Base-by-base conservation (phyloP, 2,888 invertebrate genomes). In the Zeuzera pyrina region DNA sequence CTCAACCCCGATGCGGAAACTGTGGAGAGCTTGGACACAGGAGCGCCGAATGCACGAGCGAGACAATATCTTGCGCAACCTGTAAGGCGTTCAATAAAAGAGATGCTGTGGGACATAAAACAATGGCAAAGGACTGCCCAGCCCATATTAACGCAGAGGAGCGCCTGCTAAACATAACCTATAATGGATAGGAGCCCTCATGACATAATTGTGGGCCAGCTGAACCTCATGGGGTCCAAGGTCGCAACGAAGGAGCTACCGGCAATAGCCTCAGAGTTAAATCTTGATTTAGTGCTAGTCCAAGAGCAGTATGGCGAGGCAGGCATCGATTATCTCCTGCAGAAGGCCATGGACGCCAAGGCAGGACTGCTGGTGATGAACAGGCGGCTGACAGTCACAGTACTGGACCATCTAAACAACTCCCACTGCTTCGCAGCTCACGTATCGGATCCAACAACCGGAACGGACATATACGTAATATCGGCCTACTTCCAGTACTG, bases 21-120 rank as follows among this genome's bases (percentile, higher is more conserved):
- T 56, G 55, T 5, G 50, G 55, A 0, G 45, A 35, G 1, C 6
- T 15, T 0, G 55, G 54, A 0, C 55, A 56, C 24, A 16, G 28
- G 0, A 2, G 12, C 0, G 19, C 10, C 0, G 40, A 33, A 0
- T 57, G 56, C 32, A 23, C 28, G 19, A 5, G 38, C 0, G 3
- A 1, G 0, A 2, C 1, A 0, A 0, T 1, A 0, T 21, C 10
- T 1, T 55, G 56, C 25, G 53, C 57, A 0, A 58, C 56, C 0
- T 55, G 57, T 31, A 31, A 29, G 2, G 22, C 34, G 0, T 44
- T 55, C 6, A 32, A 35, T 0, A 22, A 37, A 0, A 30, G 29
- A 1, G 43, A 34, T 0, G 31, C 42, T 0, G 3, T 2, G 0
- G 3, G 12, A 0, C 57, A 55, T 32, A 2, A n/a, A 0, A 55